phyloP scores from a whole-genome alignment of 30 jellyfish, hydroid and myxozoan species.

The Aurelia sp. region DNA sequence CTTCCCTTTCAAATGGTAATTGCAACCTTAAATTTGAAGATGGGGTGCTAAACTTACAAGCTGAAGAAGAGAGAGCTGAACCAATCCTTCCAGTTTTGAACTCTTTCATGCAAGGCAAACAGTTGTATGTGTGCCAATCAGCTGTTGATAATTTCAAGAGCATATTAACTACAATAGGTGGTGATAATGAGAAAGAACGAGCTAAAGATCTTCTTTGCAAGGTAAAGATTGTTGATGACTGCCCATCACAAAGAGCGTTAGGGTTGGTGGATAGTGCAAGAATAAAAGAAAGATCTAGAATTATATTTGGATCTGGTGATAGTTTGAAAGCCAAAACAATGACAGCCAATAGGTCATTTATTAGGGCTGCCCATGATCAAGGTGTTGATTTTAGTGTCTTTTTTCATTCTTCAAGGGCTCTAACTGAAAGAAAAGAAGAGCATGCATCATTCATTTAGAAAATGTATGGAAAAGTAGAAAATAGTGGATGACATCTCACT shows the following conservation, averaged over 20 bases:
- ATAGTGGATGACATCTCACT: too few species aligned
- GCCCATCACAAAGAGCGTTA: slow-evolving; percentile 70
- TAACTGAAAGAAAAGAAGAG: slow-evolving; percentile 70
- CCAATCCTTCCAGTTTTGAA: slow-evolving; percentile 75
- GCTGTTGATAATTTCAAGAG: slow-evolving; percentile 65
- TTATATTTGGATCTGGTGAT: slow-evolving; percentile 92
- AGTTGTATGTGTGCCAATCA: slow-evolving; percentile 70
- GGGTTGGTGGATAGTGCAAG: slow-evolving; percentile 70
- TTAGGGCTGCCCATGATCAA: slow-evolving; percentile 89
- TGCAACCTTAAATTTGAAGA: slow-evolving; percentile 60
- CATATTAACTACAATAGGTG: slow-evolving; percentile 82
- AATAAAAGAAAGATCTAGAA: slow-evolving; percentile 67
- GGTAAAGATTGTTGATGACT: slow-evolving; percentile 68
- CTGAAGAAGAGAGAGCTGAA: slow-evolving; percentile 71
- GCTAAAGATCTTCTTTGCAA: slow-evolving; percentile 54
- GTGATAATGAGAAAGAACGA: slow-evolving; percentile 62
- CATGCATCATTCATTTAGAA: too few species aligned
- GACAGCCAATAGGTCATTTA: slow-evolving; percentile 88
- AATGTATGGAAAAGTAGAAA: too few species aligned
- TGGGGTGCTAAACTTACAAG: slow-evolving; percentile 68
- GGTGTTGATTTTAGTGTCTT: slow-evolving; percentile 77
- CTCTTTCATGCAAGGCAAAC: slow-evolving; percentile 61
- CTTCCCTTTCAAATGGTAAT: slow-evolving; percentile 81
- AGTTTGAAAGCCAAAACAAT: slow-evolving; percentile 73
- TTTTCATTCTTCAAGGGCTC: slow-evolving; percentile 81